Evolutionary conservation across 1,140 invertebrate species (phyloP), one percentile per base, ranked within the genome.

Genomic region (Catajapyx aquilonaris): DNA sequence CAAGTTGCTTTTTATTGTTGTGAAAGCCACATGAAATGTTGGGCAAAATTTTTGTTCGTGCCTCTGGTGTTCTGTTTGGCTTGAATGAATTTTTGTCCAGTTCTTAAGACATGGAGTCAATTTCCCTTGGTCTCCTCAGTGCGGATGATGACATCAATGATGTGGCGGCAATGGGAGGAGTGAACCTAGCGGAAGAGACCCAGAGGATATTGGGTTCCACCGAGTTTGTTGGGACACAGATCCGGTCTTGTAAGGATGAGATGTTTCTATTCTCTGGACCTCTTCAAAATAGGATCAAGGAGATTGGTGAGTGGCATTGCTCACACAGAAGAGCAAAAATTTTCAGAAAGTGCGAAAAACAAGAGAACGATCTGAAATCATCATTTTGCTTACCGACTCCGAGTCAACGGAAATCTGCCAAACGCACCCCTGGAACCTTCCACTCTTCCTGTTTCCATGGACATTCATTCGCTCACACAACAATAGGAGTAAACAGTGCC

Each of bases 151-250:
- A 91, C 55, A 94, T 97, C 45, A 97, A 96, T 52, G 91, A 97
- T 66, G 91, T 97, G 1, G 90, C 91, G 17, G 90, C 90, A 4
- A 97, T 97, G 91, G 91, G 91, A 47, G 91, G 91, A 19, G 90
- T 97, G n/a, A 97, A 97, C 62, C 65, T 97, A 46, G 79, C 83
- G 2, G 91, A 97, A 61, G 91, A 97, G 61, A 81, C 79, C 35
- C 86, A 93, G 53, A 76, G 83, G 57, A 96, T 96, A 50, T 65
- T 96, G 20, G 87, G 88, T 2, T 84, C 84, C 3, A 88, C 87
- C 3, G 88, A 95, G 51, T 80, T 90, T 57, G 86, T 95, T 39
- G 88, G 88, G 5, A 88, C 87, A 1, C 88, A 95, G 59, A 91
- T 94, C 39, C 58, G 90, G 44, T 94, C 88, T 0, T 91, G 86